Base-by-base conservation (phyloP, 2,797 vertebrate genomes). In the Mormyrops attenuatus region DNA sequence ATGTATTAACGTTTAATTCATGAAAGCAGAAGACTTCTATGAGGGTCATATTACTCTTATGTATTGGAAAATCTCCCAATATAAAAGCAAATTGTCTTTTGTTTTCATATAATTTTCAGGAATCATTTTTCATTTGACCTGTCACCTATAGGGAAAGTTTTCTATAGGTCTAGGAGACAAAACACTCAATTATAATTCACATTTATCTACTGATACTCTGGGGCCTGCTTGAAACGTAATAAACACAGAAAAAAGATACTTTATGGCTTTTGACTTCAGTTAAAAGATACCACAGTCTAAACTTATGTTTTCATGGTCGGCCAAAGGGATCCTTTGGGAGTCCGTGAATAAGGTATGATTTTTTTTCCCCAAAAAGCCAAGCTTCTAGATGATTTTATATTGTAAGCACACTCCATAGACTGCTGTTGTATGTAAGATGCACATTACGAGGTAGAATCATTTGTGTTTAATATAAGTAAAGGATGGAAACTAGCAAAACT, bases 141-240 rank as follows among this genome's bases (percentile, higher is more conserved):
- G 77, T 22, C 17, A 82, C 20, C 77, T 47, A 47, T 47, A 47
- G 77, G 41, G 41, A 44, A 82, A 82, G 17, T 47, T 82, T 47
- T 77, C 34, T 47, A 47, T 11, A 22, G 41, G 77, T 82, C 77
- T 82, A 47, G 38, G 41, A 22, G 77, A 38, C 69, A 77, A 38
- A 77, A 77, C 69, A 77, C 69, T 77, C 49, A 85, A 50, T 50
- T 85, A 85, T 52, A 85, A 53, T 26, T 85, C 69, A 84, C 80
- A 52, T 30, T 26, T 85, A 85, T 50, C 11, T 52, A 85, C 47
- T 11, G 5, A 30, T 52, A 50, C 49, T 52, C 22, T 50, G 17
- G 84, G 22, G 84, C 84, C 44, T 53, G n/a, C 49, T 50, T 53
- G 84, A 22, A 22, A 85, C 5, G 50, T 85, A 52, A 49, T 26